Conservation (phyloP, 2,888 invertebrate genomes). For the Eristalis intricaria region DNA sequence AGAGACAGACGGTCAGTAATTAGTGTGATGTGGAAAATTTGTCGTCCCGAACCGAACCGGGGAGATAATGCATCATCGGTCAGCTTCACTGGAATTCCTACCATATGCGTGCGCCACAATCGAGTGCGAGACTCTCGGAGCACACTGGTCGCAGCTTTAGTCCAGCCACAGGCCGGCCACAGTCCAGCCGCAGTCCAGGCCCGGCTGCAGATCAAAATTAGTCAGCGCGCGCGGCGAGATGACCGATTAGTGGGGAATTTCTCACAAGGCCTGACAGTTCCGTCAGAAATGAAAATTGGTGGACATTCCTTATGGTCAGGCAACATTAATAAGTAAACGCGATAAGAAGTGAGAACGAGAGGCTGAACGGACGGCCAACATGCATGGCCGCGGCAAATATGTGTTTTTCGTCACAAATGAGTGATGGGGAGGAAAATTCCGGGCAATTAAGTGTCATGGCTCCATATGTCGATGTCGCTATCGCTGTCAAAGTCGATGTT, state of each 20-base stretch:
- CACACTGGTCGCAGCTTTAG: background rate
- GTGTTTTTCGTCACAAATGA: constrained; percentile 52
- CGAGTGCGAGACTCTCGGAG: background rate
- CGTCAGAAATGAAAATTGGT: constrained; percentile 71
- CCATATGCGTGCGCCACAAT: constrained; percentile 44
- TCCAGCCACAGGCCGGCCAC: background rate
- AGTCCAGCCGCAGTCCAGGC: background rate
- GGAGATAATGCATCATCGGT: constrained; percentile 65
- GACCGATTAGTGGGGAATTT: constrained; percentile 66
- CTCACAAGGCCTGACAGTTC: constrained; percentile 67
- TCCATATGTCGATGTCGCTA: constrained; percentile 19
- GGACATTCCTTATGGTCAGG: constrained; percentile 65
- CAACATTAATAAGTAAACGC: constrained; percentile 63
- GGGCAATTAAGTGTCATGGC: constrained; percentile 44
- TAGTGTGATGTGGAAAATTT: constrained; percentile 67
- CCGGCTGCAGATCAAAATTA: constrained; percentile 41
- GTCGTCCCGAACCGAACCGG: constrained; percentile 44
- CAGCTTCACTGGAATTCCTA: constrained; percentile 52
- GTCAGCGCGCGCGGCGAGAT: constrained; percentile 47
- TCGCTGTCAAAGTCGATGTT: constrained; percentile 30
- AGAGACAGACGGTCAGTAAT: constrained; percentile 49
- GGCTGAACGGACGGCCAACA: background rate
- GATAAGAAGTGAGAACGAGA: constrained; percentile 61
- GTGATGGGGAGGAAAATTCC: constrained; percentile 45
- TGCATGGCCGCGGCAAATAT: constrained; percentile 20